Base-by-base conservation (phyloP, 2,797 vertebrate genomes). In the Hyperoplus lanceolatus region DNA sequence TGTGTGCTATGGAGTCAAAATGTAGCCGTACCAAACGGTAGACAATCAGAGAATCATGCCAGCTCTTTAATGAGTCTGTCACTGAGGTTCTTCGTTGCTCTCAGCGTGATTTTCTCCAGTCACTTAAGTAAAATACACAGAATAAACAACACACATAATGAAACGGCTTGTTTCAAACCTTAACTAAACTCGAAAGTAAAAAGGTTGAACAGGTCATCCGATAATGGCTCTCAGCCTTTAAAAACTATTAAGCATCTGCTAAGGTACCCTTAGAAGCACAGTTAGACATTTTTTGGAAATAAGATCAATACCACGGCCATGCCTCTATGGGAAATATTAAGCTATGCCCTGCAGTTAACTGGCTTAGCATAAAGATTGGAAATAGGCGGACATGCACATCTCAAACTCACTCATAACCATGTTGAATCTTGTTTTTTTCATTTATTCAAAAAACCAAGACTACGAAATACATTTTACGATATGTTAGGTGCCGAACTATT, bases 1-100 rank as follows among this genome's bases (percentile, higher is more conserved):
- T 90, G 80, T 93, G 83, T 88, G 87, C 80, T 80, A 83, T 67
- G 68, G 59, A 92, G 86, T 89, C 89, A 86, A 78, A 29, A 93
- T 90, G 80, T 83, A 92, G 87, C 80, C 16, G 53, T 43, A 77
- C 73, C 86, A 77, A 67, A 80, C 82, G 87, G 81, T 74, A 83
- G 76, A 89, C 57, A 88, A 84, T 88, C 87, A 67, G 79, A 77
- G 82, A 51, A 67, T 57, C 63, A 63, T 78, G 87, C 75, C 78
- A 84, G 73, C 65, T 82, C 67, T 85, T 78, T 83, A 82, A 81
- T 46, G 62, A 82, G 77, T 76, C 66, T 75, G 43, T 82, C 53
- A 73, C 59, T 38, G 42, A 56, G 41, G 78, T 77, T 79, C 68
- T 76, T 84, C 18, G 38, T 73, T 76, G 18, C 58, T 77, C 70